Conservation (phyloP, 2,888 invertebrate species). For the Orchestes rusci region DNA sequence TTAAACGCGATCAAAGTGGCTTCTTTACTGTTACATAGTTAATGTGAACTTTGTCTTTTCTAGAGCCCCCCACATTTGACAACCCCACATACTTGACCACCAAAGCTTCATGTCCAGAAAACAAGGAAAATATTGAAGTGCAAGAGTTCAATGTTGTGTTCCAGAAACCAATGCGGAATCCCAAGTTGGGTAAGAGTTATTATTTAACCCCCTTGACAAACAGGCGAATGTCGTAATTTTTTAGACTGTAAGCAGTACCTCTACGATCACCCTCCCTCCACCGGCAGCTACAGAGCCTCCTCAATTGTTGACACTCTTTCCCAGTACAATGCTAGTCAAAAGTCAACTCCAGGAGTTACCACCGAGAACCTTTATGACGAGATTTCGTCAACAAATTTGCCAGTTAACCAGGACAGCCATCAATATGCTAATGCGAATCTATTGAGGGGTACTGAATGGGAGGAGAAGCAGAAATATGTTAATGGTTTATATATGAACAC, state of each 20-base stretch:
- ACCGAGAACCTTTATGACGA: conserved; percentile 61
- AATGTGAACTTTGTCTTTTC: conserved; percentile 16
- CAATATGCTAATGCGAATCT: too few relatives aligned
- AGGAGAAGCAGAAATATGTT: conserved; percentile 6
- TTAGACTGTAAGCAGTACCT: conserved; percentile 53
- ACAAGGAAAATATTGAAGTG: conserved; percentile 7
- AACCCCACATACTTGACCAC: conserved; percentile 38
- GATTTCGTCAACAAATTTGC: conserved; percentile 46
- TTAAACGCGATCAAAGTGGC: too few relatives aligned
- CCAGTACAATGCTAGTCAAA: conserved; percentile 15
- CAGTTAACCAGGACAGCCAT: neutral
- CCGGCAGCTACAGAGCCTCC: conserved; percentile 39
- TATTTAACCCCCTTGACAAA: neutral
- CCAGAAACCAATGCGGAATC: conserved; percentile 11
- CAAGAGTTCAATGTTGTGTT: conserved; percentile 15
- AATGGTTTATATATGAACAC: conserved; percentile 33
- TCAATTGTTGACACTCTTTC: conserved; percentile 40
- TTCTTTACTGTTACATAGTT: too few relatives aligned
- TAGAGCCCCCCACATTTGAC: conserved; percentile 50
- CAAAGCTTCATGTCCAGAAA: too few relatives aligned
- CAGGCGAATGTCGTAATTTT: conserved; percentile 16
- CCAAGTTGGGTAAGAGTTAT: conserved; percentile 9
- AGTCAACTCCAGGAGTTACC: conserved; percentile 22
- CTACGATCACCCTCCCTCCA: conserved; percentile 52
- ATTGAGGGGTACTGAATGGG: neutral